phyloP scores from a whole-genome alignment of 2,797 vertebrate genomes.

The Gymnodraco acuticeps region DNA sequence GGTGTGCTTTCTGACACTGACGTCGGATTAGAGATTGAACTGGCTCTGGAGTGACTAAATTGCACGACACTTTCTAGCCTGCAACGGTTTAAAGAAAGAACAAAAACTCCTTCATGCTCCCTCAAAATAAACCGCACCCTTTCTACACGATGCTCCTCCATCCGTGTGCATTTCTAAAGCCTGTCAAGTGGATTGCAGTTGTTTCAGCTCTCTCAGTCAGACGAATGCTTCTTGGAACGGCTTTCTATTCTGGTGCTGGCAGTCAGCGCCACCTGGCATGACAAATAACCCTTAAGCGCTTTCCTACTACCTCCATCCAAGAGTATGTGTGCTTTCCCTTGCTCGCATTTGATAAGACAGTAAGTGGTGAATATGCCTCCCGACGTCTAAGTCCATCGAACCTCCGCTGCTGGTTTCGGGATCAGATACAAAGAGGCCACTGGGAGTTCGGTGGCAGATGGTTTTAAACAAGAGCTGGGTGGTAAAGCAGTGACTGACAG shows the following conservation, averaged over 20 bases:
- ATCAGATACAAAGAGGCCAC: conserved; percentile 75
- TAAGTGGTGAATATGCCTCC: conserved; percentile 66
- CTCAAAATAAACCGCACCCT: conserved; percentile 53
- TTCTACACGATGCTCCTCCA: conserved; percentile 27
- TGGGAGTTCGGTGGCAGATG: conserved; percentile 66
- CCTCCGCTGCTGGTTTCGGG: conserved; percentile 49
- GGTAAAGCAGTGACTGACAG: conserved; percentile 79
- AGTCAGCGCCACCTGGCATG: conserved; percentile 56
- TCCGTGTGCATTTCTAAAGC: conserved; percentile 40
- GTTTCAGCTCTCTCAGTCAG: conserved; percentile 59
- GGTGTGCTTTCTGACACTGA: conserved; percentile 76
- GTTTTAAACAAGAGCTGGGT: conserved; percentile 77
- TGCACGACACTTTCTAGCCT: conserved; percentile 30
- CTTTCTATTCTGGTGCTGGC: conserved; percentile 60
- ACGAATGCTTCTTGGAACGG: conserved; percentile 52
- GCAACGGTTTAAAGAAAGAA: background rate
- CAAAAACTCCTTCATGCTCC: conserved; percentile 30
- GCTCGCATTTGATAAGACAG: conserved; percentile 71
- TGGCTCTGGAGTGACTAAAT: conserved; percentile 70
- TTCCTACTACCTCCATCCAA: conserved; percentile 60
- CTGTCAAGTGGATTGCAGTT: conserved; percentile 62
- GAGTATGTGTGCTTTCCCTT: conserved; percentile 51
- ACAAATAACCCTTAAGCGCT: conserved; percentile 74
- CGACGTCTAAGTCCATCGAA: conserved; percentile 51
- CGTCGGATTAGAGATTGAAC: conserved; percentile 78